Conservation (phyloP, 2,888 invertebrate genomes). For the Poecilobothrus nobilitatus region DNA sequence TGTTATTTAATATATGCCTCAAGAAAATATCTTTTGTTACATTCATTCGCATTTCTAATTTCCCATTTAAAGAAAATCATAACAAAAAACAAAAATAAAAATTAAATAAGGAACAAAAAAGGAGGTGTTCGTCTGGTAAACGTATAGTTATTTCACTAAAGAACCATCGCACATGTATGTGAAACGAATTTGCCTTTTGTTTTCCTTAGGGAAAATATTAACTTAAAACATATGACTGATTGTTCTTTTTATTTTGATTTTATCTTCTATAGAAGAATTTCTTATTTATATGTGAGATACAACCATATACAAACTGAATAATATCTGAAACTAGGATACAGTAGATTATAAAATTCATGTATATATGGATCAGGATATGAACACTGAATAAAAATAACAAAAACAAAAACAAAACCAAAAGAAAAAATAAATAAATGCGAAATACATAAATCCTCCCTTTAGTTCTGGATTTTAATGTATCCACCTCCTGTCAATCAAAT, state of each 20-base stretch:
- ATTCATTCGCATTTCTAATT: too few species aligned
- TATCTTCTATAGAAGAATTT: background rate
- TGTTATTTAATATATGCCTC: too few species aligned
- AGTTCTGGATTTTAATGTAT: slow-evolving; percentile 20
- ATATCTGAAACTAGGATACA: too few species aligned
- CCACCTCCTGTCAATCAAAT: slow-evolving; percentile 26
- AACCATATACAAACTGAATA: background rate
- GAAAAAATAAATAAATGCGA: background rate
- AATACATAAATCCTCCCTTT: slow-evolving; percentile 16
- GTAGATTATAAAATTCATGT: background rate
- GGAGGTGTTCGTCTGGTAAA: slow-evolving; percentile 1
- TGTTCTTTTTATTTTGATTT: too few species aligned
- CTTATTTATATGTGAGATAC: background rate
- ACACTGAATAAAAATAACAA: too few species aligned
- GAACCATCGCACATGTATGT: background rate
- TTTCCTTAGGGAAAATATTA: slow-evolving; percentile 3
- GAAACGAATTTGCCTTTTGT: background rate
- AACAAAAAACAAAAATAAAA: too few species aligned
- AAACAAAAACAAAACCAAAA: background rate
- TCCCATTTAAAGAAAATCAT: too few species aligned
- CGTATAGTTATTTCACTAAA: too few species aligned
- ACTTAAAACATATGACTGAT: background rate
- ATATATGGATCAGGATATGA: background rate
- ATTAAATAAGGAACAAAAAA: background rate
- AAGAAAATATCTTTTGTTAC: too few species aligned